phyloP scores from a whole-genome alignment of 1,140 invertebrate species.

The Littorina saxatilis region DNA sequence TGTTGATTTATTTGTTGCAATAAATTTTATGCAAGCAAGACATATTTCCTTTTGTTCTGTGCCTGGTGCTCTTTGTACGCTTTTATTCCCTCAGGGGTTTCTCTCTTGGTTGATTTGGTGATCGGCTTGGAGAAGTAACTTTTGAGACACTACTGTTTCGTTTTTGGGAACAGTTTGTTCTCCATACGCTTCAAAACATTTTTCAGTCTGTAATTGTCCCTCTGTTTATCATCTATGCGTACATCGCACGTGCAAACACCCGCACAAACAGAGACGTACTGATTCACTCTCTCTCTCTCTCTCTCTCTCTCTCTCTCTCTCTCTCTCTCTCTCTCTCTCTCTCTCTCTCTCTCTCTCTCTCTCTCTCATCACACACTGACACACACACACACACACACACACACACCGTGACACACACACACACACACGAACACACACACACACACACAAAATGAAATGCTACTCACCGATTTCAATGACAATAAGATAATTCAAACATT shows the following conservation, averaged over 20 bases:
- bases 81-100: too few species aligned
- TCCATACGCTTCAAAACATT: neutral
- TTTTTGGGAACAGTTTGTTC: neutral
- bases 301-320: constrained; percentile 29
- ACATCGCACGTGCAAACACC: too few species aligned
- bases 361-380: neutral
- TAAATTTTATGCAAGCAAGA: too few species aligned
- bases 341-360: constrained; percentile 17
- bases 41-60: too few species aligned
- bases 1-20: too few species aligned
- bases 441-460: neutral
- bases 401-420: neutral
- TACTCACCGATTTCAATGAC: too few species aligned
- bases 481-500: too few species aligned
- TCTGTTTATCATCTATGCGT: neutral
- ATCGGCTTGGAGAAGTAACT: too few species aligned
- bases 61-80: too few species aligned
- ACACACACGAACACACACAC: neutral
- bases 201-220: neutral
- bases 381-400: neutral
- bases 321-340: constrained; percentile 25
- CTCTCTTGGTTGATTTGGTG: too few species aligned
- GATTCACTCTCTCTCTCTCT: constrained; percentile 9
- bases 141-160: neutral
- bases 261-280: too few species aligned